Conservation (phyloP, 2,113 vertebrate species). For the Dasyornis broadbenti region DNA sequence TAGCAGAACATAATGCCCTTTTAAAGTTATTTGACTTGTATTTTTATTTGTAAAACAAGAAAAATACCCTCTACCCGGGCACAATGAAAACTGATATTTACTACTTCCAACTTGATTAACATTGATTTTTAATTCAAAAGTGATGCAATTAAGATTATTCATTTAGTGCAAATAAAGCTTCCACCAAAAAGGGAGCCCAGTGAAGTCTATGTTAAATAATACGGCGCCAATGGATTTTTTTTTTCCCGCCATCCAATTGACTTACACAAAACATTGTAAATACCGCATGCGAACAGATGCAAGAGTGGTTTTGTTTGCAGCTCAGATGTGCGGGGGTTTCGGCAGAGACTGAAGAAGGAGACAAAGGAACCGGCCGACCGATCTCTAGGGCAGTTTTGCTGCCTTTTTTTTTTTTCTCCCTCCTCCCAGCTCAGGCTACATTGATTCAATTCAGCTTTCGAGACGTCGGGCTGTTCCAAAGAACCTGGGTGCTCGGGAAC, state of each 20-base stretch:
- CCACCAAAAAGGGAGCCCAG: conserved; percentile 62
- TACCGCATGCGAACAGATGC: conserved; percentile 78
- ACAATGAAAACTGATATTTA: conserved; percentile 80
- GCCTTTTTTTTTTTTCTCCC: not conserved
- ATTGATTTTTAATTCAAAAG: conserved; percentile 93
- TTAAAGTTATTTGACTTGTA: conserved; percentile 78
- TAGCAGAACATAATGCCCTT: conserved; percentile 77
- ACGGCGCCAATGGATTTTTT: conserved; percentile 60
- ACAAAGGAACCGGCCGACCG: conserved; percentile 86
- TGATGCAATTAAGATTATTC: conserved; percentile 92
- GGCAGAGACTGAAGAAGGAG: conserved; percentile 59
- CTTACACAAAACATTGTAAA: conserved; percentile 75
- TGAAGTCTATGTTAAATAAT: conserved; percentile 76
- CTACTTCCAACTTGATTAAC: conserved; percentile 80
- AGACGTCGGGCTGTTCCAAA: conserved; percentile 2
- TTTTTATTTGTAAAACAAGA: conserved; percentile 77
- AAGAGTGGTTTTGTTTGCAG: conserved; percentile 70
- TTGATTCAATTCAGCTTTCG: conserved; percentile 37
- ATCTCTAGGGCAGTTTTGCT: conserved; percentile 74
- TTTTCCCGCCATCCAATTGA: conserved; percentile 57
- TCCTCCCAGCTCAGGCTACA: not conserved
- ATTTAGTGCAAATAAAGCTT: conserved; percentile 85
- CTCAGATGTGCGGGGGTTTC: conserved; percentile 50
- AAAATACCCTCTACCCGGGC: conserved; percentile 68
- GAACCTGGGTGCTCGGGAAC: not conserved